These are phyloP conservation scores for Phymorhynchus buccinoides DNA, from an alignment of 1,140 invertebrate species.

Conservation along the genomic window DNA sequence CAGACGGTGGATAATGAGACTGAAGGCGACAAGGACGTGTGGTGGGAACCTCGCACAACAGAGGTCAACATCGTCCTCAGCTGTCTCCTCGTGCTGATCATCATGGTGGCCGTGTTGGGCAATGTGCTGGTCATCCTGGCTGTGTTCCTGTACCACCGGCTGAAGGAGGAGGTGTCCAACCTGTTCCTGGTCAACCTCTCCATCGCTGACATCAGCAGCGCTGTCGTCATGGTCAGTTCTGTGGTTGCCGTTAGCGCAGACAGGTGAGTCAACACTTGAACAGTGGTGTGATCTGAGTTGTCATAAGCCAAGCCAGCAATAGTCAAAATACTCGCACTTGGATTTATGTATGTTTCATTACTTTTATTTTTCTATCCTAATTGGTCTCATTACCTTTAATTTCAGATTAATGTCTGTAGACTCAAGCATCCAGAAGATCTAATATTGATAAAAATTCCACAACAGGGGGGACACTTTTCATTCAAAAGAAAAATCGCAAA, in stretches of 20 bases:
- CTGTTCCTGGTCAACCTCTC: constrained; percentile 68
- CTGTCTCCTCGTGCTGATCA: constrained; percentile 52
- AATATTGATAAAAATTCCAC: too few relatives aligned
- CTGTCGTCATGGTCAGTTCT: constrained; percentile 66
- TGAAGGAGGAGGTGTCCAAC: constrained; percentile 63
- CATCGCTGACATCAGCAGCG: constrained; percentile 66
- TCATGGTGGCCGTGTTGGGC: constrained; percentile 58
- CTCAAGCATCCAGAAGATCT: too few relatives aligned
- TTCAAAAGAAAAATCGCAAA: too few relatives aligned
- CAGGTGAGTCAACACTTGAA: neutral
- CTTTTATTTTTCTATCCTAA: too few relatives aligned
- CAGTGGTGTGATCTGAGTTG: too few relatives aligned
- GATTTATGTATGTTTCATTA: too few relatives aligned
- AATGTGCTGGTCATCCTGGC: constrained; percentile 65
- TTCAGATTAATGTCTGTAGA: too few relatives aligned
- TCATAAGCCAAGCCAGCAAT: too few relatives aligned
- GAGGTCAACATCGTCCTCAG: constrained; percentile 46
- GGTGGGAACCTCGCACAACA: neutral
- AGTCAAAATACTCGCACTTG: too few relatives aligned
- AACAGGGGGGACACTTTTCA: too few relatives aligned
- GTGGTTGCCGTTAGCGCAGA: constrained; percentile 57
- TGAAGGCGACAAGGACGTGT: neutral
- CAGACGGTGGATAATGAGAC: neutral
- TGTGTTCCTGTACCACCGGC: constrained; percentile 45
- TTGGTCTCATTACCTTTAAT: too few relatives aligned